Conservation (phyloP, 2,797 vertebrate species). For the Nyctibius grandis region DNA sequence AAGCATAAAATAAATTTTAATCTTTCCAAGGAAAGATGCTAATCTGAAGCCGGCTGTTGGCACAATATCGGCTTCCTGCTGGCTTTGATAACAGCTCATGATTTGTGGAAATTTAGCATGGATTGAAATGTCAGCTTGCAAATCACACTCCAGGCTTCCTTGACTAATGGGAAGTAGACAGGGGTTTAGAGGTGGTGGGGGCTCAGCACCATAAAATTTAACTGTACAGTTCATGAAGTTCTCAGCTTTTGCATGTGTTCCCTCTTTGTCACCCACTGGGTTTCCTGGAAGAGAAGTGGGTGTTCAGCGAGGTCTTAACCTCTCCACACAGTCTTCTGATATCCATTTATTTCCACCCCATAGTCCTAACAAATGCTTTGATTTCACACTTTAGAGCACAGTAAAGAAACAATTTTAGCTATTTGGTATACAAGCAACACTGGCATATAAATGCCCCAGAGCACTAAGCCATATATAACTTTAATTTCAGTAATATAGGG, state of each 20-base stretch:
- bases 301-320: neutral
- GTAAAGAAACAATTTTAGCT: neutral
- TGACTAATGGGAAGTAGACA: constrained; percentile 2
- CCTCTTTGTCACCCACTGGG: neutral
- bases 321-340: neutral
- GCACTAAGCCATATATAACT: neutral
- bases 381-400: neutral
- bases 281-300: neutral
- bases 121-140: constrained; percentile 27
- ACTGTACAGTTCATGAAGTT: neutral
- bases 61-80: neutral
- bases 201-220: neutral
- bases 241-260: neutral
- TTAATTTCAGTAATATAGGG: neutral
- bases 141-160: neutral
- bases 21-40: constrained; percentile 45
- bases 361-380: neutral
- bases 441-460: neutral
- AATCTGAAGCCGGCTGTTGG: constrained; percentile 24
- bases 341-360: neutral
- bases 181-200: neutral
- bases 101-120: constrained; percentile 35
- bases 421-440: neutral
- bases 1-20: constrained; percentile 49
- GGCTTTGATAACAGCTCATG: constrained; percentile 19